Evolutionary conservation across 1,140 invertebrate genomes (phyloP).

Genomic region (Drosophila yakuba): DNA sequence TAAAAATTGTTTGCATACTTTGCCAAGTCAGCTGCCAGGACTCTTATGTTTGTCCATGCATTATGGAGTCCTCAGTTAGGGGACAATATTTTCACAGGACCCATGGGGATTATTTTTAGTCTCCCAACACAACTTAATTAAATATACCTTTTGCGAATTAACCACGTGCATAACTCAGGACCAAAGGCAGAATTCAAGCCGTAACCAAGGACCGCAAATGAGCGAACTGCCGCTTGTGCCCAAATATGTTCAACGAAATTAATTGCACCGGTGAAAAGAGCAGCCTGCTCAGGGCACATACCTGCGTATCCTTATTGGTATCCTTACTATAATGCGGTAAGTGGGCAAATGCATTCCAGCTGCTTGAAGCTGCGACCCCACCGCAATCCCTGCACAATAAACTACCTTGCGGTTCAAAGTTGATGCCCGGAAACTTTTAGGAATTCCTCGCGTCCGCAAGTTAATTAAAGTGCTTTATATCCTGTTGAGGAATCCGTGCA

Average conservation of each 20-base stretch:
- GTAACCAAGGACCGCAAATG: conserved; percentile 38
- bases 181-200: conserved; percentile 46
- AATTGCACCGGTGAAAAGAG: conserved; percentile 50
- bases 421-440: conserved; percentile 74
- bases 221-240: conserved; percentile 7
- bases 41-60: conserved; percentile 55
- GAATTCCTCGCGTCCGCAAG: conserved; percentile 75
- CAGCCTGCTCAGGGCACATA: conserved; percentile 30
- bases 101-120: background rate
- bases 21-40: conserved; percentile 32
- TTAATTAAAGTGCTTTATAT: conserved; percentile 82
- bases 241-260: conserved; percentile 76
- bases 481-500: conserved; percentile 38
- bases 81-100: conserved; percentile 54
- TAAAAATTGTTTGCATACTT: conserved; percentile 70
- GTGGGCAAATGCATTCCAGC: conserved; percentile 64
- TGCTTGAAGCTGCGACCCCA: conserved; percentile 19
- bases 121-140: conserved; percentile 57
- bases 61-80: conserved; percentile 37
- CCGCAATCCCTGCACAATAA: conserved; percentile 73
- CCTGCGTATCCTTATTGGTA: conserved; percentile 69
- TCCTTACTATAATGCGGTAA: conserved; percentile 56
- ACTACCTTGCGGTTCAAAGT: conserved; percentile 82
- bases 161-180: conserved; percentile 71
- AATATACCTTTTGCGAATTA: conserved; percentile 57